phyloP scores from a whole-genome alignment of 1,140 invertebrate genomes.

The Drosophila bipectinata region DNA sequence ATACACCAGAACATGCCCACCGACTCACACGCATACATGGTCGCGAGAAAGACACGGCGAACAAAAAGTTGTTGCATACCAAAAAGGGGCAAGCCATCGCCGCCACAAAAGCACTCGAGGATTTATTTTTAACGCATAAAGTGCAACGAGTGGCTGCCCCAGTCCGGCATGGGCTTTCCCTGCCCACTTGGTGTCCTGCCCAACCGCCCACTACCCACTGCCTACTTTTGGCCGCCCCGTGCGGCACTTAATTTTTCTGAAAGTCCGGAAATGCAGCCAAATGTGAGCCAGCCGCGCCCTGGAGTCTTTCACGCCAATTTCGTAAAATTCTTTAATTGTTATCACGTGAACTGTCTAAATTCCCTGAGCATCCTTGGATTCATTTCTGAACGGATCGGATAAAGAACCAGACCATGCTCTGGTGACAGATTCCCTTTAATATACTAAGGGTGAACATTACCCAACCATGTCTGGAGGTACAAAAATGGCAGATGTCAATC shows the following conservation, averaged over 20 bases:
- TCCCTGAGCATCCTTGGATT: not conserved
- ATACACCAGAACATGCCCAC: not conserved
- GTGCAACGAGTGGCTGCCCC: slow-evolving; percentile 37
- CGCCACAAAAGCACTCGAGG: slow-evolving; percentile 57
- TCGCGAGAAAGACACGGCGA: not conserved
- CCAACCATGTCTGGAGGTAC: not conserved
- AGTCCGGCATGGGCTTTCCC: too few relatives aligned
- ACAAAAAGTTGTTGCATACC: slow-evolving; percentile 50
- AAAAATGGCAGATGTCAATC: not conserved
- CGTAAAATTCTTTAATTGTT: slow-evolving; percentile 52
- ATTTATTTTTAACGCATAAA: slow-evolving; percentile 57
- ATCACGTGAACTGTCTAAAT: not conserved
- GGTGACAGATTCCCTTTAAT: not conserved
- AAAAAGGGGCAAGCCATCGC: slow-evolving; percentile 38
- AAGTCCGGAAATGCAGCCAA: slow-evolving; percentile 32
- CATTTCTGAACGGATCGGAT: too few relatives aligned
- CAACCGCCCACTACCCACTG: not conserved
- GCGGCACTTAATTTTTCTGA: slow-evolving; percentile 28
- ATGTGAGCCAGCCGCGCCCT: not conserved
- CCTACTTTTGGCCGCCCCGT: not conserved
- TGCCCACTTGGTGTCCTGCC: not conserved
- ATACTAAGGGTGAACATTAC: not conserved
- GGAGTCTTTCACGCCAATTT: slow-evolving; percentile 23
- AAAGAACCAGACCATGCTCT: not conserved
- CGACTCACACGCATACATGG: slow-evolving; percentile 1